Conservation (phyloP, 1,140 invertebrate genomes). For the Conopomorpha cramerella region DNA sequence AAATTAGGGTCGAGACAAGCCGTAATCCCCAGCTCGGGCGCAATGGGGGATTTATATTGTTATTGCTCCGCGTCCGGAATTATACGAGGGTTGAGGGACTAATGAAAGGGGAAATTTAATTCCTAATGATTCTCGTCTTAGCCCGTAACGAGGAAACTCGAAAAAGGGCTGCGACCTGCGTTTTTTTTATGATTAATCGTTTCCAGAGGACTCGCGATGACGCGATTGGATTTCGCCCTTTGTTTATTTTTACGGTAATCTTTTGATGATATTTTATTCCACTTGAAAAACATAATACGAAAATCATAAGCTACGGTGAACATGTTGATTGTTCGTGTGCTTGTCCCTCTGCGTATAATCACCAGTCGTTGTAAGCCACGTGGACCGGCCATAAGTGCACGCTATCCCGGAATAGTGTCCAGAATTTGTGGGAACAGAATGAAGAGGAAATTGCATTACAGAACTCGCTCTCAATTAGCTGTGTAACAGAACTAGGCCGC, state of each 20-base stretch:
- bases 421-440: too few species aligned
- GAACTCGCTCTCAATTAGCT: too few species aligned
- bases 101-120: conserved; percentile 62
- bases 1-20: conserved; percentile 60
- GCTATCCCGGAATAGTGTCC: too few species aligned
- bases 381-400: too few species aligned
- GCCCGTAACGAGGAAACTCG: conserved; percentile 56
- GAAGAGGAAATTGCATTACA: too few species aligned
- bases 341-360: too few species aligned
- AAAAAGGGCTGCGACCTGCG: conserved; percentile 50
- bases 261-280: too few species aligned
- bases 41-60: conserved; percentile 60
- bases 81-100: conserved; percentile 61
- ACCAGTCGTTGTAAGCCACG: too few species aligned
- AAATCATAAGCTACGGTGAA: too few species aligned
- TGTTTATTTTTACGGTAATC: conserved; percentile 10
- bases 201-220: conserved; percentile 32
- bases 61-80: conserved; percentile 59
- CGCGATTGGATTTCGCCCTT: conserved; percentile 19
- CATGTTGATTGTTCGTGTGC: too few species aligned
- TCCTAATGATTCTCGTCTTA: conserved; percentile 61
- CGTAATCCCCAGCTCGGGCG: conserved; percentile 56
- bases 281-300: too few species aligned
- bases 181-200: conserved; percentile 48
- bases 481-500: too few species aligned